Percentiles rank a stretch among this genome's conserved stretches.
phyloP scores from a whole-genome alignment of 2,113 vertebrate species.

The Centropristis striata region DNA sequence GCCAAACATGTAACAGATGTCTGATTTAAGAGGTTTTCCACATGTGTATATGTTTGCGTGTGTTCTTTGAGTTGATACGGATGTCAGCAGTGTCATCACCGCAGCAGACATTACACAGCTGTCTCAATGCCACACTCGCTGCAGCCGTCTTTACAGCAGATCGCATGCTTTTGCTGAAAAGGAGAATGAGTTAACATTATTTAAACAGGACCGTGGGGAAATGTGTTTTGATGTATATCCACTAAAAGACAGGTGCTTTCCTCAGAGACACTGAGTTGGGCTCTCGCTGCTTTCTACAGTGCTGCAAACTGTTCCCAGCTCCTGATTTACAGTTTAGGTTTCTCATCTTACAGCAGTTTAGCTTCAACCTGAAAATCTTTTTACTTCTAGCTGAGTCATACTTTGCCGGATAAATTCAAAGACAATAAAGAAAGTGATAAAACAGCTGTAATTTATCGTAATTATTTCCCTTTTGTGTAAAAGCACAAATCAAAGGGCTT shows the following conservation, averaged over 20 bases:
- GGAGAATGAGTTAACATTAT: slow-evolving; percentile 13
- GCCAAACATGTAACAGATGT: slow-evolving; percentile 65
- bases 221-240: slow-evolving; percentile 26
- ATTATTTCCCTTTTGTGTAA: slow-evolving; percentile 3
- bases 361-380: slow-evolving; percentile 3
- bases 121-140: slow-evolving; percentile 39
- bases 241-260: slow-evolving; percentile 57
- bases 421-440: background rate
- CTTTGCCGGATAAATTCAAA: background rate
- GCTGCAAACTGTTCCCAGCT: slow-evolving; percentile 34
- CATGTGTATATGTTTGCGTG: slow-evolving; percentile 57
- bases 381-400: slow-evolving; percentile 19
- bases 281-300: background rate
- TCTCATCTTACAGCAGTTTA: background rate
- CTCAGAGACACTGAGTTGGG: slow-evolving; percentile 16
- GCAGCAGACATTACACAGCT: slow-evolving; percentile 64
- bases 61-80: slow-evolving; percentile 41
- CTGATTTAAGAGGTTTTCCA: slow-evolving; percentile 45
- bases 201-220: slow-evolving; percentile 21
- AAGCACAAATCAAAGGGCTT: background rate
- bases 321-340: slow-evolving; percentile 37
- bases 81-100: slow-evolving; percentile 46
- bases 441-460: background rate
- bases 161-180: slow-evolving; percentile 6
- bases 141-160: background rate